Evolutionary conservation across 2,113 vertebrate species (phyloP).

Genomic region (Irena cyanogastra): DNA sequence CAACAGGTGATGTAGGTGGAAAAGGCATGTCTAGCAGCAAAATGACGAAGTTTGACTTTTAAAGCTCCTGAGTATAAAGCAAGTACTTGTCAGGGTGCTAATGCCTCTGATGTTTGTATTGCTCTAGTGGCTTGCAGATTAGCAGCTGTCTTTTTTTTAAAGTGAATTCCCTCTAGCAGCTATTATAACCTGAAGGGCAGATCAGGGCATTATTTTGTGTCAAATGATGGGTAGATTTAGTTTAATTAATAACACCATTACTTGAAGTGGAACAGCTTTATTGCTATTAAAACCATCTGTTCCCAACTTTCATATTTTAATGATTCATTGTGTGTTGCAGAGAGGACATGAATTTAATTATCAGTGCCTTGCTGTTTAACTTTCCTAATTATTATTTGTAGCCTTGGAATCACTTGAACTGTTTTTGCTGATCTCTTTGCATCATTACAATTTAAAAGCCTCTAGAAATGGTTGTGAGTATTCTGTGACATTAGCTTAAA

Average conservation of each 20-base stretch:
- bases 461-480: background rate
- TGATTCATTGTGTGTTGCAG: slow-evolving; percentile 31
- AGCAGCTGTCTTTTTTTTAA: background rate
- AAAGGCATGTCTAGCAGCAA: background rate
- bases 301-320: slow-evolving; percentile 48
- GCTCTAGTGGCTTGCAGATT: background rate
- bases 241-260: slow-evolving; percentile 26
- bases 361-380: slow-evolving; percentile 19
- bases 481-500: background rate
- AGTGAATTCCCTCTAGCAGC: background rate
- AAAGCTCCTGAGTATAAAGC: background rate
- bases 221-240: background rate
- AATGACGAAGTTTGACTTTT: background rate
- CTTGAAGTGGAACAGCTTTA: slow-evolving; percentile 41
- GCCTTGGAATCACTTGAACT: background rate
- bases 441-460: background rate
- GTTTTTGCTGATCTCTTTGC: slow-evolving; percentile 16
- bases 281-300: slow-evolving; percentile 62
- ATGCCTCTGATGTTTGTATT: background rate
- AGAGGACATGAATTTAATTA: slow-evolving; percentile 38
- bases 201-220: background rate
- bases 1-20: background rate
- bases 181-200: background rate
- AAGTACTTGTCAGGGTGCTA: background rate
- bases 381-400: slow-evolving; percentile 38